Evolutionary conservation across 2,797 vertebrate species (phyloP), one percentile per base, ranked within the genome.

Genomic region (Dipus sagitta): DNA sequence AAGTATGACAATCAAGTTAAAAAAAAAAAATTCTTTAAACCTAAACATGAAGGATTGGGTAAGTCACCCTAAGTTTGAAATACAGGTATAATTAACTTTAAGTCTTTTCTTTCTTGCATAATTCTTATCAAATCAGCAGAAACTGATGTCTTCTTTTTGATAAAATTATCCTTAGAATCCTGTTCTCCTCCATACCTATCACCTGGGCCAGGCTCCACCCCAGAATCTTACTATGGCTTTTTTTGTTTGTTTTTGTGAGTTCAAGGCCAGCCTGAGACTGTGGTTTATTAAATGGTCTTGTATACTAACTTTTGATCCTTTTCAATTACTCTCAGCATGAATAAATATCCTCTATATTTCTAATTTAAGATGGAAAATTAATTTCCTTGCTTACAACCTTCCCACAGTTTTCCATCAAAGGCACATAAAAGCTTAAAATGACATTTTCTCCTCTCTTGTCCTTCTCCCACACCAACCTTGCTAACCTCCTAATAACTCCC

Each of bases 301-400:
- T 71, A 3, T 79, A 4, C 8, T 47, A 14, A 20, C 2, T 21
- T 54, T 79, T 82, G 34, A 10, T 85, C 30, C 47, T 77, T 12
- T 80, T 84, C 54, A 65, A 26, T 70, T n/a, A 58, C 89, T 72
- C 58, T 86, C 64, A 86, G 32, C 86, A 72, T 47, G 65, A 1
- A 71, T 80, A 65, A 64, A 76, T 86, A 52, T 3, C 65, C n/a
- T 70, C 83, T 77, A 13, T 42, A 78, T 87, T 47, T 88, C 70
- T 84, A 67, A 4, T 68, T 11, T 54, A 75, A 54, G 21, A n/a
- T 20, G 17, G 28, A 15, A 26, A 13, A 34, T 65, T 91, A 60
- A 88, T 85, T 91, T 91, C 9, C 86, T 62, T 68, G 30, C 60
- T 93, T 14, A 75, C 6, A 83, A 23, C 14, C 6, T 84, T 84